Base-by-base conservation (phyloP, 2,888 invertebrate species). In the Apamea epomidion region DNA sequence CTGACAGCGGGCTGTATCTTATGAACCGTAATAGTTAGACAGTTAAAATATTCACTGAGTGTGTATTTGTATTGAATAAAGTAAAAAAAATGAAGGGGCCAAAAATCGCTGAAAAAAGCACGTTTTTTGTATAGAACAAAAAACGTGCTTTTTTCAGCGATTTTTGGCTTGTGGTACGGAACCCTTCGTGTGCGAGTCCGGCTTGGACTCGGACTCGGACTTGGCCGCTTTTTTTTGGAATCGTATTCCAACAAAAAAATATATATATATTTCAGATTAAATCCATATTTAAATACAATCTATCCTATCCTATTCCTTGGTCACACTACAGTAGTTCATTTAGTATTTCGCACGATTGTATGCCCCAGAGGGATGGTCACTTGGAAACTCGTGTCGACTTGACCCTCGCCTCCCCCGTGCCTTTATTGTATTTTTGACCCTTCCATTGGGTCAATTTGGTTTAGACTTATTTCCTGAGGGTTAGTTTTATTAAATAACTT, bases 401-500 rank as follows among this genome's bases (percentile, higher is more conserved):
- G 78, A 82, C 81, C 88, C 85, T 65, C 67, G 58, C 78, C 78
- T 81, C 37, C 83, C 74, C 37, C 29, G 29, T 62, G 75, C 74
- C 74, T 69, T 83, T 82, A 86, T 87, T 89, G 82, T 87, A 84
- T 83, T 82, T 84, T 88, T 89, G 88, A 89, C 86, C 88, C 89
- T 84, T 89, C 69, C 80, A 88, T 78, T 76, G 81, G 77, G 58
- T 82, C 78, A 82, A 85, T 87, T 85, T 85, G 54, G 82, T 74
- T 78, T 45, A 60, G 74, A 76, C 68, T 80, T 83, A 67, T 73
- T 42, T 42, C 42, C 42, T 42, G 42, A 42, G 54, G 60, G 71
- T 65, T 54, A 54, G 42, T 76, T 76, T 82, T 85, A 85, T 87
- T 81, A 77, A 80, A 85, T 88, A 75, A n/a, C 21, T 54, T 77